Base-by-base conservation (phyloP, 64 coral and sea anemone species). In the Pocillopora damicornis region DNA sequence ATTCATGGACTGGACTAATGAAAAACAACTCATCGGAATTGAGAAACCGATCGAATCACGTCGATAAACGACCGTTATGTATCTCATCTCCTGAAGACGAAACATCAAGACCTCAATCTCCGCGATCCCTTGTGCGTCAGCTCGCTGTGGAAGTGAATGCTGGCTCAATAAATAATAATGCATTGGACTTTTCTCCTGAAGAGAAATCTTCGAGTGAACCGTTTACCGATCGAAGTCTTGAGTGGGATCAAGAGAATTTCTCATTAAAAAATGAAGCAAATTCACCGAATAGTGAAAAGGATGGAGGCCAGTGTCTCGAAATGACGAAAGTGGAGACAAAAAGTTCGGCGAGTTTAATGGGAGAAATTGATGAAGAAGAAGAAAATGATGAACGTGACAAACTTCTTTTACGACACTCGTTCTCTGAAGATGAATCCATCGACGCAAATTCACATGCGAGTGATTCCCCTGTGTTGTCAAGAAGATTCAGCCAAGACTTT, bases 161-260 rank as follows among this genome's bases (percentile, higher is more conserved):
- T 11, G 80, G 73, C 76, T 58, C 26, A 30, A 30, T 30, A 22
- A 87, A 89, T 13, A 72, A 67, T 37, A 56, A 58, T 75, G 60
- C 16, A 35, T 42, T 59, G 18, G 60, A 60, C 13, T 67, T 15
- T 9, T 83, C 78, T 15, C 91, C 91, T 3, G 75, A 78, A 25
- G 82, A 91, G 15, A 87, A 92, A 88, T 88, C 78, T 37, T 84
- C 81, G 1, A 67, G 22, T 30, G 85, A 87, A 45, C 76, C 11
- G 13, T 38, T 87, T 81, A 75, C 85, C 9, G 69, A 90, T n/a
- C 87, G 15, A 30, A 90, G 77, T 35, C 76, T 96, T 15, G 94
- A 96, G 60, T 96, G 94, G 94, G 91, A 93, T 30, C 81, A 96
- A 13, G 80, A 89, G 14, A 90, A 87, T 12, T 63, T 89, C 17